Base-by-base conservation (phyloP, 1,140 invertebrate species). In the Panonychus citri region DNA sequence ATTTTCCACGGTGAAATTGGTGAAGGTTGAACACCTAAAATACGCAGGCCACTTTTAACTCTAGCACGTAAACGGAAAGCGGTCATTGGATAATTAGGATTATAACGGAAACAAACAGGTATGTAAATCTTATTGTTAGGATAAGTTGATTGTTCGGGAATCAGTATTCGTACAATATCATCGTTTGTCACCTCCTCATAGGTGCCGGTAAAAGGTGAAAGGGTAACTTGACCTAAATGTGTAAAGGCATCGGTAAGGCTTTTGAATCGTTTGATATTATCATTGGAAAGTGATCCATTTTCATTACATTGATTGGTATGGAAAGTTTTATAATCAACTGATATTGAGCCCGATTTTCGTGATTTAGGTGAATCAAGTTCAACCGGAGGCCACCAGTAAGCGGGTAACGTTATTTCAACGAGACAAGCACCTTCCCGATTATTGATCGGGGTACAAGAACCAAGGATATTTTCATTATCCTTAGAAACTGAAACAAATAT, bases 341-440 rank as follows among this genome's bases (percentile, higher is more conserved):
- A 82, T 78, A 21, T 85, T 79, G 54, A 79, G 43, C 72, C 60
- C 61, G 66, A 75, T 61, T 56, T 74, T 60, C 59, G 54, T 53
- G 15, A 52, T 54, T 37, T 51, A 25, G n/a, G 61, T 56, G 15
- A 57, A 55, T 63, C 57, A 24, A 59, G 56, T 46, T 55, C 62
- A 17, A 61, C 60, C 61, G 46, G 65, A 24, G 84, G 81, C 85
- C 85, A 93, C 85, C 86, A 91, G 42, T 77, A 75, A 0, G 83
- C 78, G 0, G 87, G 87, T 10, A 93, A 76, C 5, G 77, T 79
- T 7, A 80, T 70, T 52, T 71, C 82, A 2, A 85, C 85, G 43
- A 91, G 71, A 63, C 87, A 93, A 1, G 86, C 85, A 0, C 84
- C 85, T 63, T 89, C 85, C 61, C 85, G 81, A 3, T 81, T 82